Evolutionary conservation across 2,113 vertebrate species (phyloP), one percentile per base, ranked within the genome.

Genomic region (Leptobrachium leishanense): DNA sequence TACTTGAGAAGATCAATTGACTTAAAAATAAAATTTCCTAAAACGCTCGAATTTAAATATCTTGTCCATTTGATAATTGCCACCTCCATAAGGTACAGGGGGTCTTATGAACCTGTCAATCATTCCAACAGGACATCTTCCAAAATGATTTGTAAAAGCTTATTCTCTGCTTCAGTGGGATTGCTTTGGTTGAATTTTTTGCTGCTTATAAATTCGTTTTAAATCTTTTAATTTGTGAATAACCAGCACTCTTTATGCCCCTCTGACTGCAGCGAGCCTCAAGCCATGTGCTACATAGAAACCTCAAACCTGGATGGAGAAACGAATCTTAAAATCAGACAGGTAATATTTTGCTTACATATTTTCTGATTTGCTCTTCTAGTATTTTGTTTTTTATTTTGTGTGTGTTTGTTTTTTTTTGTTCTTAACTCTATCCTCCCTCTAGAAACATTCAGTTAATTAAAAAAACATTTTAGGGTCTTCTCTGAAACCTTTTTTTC

Each of bases 211-310:
- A 7, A n/a, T 13, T 2, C 6, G 53, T 71, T 62, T 43, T 41
- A 7, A 42, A 40, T 40, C 5, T 68, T 15, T 6, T 12, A 13
- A 50, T 50, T 4, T 50, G 8, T 50, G 46, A 50, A 50, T 42
- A 66, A 66, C 7, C 40, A 66, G 41, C 6, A 40, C 44, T 69
- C 8, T 46, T 85, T 50, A 50, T 50, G 4, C 4, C 8, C 46
- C 8, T 84, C 81, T 75, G 87, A 83, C 83, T 69, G 84, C 91
- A 99, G 98, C 87, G 98, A 99, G 85, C 98, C 98, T 5, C 98
- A 99, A 87, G 96, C 95, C 66, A 98, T 99, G 98, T 99, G 98
- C 89, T 99, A 99, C 90, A 99, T 99, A 39, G 97, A 99, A 91
- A 99, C 98, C 5, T 98, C 98, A 81, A 99, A 99, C 85, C 86